These are phyloP conservation scores for Cosmopolites sordidus DNA, from an alignment of 2,888 invertebrate genomes.

Conservation along the genomic window DNA sequence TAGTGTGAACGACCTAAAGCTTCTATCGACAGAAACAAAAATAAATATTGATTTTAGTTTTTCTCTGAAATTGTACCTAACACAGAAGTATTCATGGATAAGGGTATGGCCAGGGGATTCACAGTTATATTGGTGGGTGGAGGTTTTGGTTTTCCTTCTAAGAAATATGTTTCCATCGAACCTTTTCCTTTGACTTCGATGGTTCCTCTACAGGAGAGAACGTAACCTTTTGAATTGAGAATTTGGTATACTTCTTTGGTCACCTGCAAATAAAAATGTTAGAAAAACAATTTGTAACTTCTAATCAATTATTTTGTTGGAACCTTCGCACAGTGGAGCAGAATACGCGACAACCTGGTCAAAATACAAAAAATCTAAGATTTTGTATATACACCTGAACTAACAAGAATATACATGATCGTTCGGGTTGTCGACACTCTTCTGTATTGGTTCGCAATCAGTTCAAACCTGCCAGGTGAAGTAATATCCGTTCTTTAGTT, in stretches of 20 bases:
- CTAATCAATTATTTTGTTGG: no score
- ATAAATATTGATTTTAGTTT: slow-evolving; percentile 27
- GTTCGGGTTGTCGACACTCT: no score
- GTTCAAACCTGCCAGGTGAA: no score
- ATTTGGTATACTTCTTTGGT: slow-evolving; percentile 86
- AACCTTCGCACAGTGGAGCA: no score
- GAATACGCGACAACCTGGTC: no score
- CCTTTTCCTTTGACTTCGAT: slow-evolving; percentile 94
- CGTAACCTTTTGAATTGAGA: slow-evolving; percentile 70
- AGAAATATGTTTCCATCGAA: slow-evolving; percentile 87
- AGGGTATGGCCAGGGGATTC: slow-evolving; percentile 42
- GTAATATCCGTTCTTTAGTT: no score
- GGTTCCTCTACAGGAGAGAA: slow-evolving; percentile 77
- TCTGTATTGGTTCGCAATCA: no score
- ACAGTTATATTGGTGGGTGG: slow-evolving; percentile 42
- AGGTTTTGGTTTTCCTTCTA: slow-evolving; percentile 47
- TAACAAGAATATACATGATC: no score
- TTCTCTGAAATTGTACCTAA: slow-evolving; percentile 41
- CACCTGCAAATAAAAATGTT: slow-evolving; percentile 62
- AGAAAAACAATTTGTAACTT: no score
- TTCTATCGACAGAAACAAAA: slow-evolving; percentile 3
- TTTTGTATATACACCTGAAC: no score
- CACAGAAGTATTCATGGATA: slow-evolving; percentile 30
- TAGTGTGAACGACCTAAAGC: no score
- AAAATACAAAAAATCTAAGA: no score